Conservation (phyloP, 2,113 vertebrate species). For the Trinectes maculatus region DNA sequence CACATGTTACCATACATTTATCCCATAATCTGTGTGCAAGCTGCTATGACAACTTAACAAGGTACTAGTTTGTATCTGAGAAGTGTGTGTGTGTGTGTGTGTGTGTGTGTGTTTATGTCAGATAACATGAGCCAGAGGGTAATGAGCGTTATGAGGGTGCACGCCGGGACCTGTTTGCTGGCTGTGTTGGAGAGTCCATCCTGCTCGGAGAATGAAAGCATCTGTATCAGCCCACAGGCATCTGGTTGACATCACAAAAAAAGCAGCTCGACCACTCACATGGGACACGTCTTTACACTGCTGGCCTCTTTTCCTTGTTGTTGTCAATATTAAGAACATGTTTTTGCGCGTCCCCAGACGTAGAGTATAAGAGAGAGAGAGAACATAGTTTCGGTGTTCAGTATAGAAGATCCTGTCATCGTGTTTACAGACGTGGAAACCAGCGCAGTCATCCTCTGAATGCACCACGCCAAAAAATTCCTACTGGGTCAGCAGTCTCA, state of each 20-base stretch:
- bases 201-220: constrained; percentile 55
- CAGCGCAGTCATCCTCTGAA: constrained; percentile 14
- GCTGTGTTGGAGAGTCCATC: constrained; percentile 42
- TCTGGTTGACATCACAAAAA: constrained; percentile 63
- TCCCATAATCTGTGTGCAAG: constrained; percentile 34
- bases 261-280: constrained; percentile 55
- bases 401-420: constrained; percentile 40
- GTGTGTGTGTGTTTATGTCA: constrained; percentile 17
- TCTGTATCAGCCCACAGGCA: constrained; percentile 63
- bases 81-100: neutral
- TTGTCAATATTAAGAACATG: constrained; percentile 52
- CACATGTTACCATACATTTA: constrained; percentile 8
- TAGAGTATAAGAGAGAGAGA: constrained; percentile 13
- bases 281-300: constrained; percentile 55
- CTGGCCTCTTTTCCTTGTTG: constrained; percentile 51
- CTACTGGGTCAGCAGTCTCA: no score
- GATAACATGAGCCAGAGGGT: constrained; percentile 30
- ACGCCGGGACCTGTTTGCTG: constrained; percentile 51
- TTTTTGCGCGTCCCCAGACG: constrained; percentile 50
- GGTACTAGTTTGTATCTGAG: constrained; percentile 15
- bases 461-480: neutral
- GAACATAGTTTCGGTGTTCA: constrained; percentile 28
- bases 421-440: constrained; percentile 30
- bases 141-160: constrained; percentile 34
- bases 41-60: constrained; percentile 36